A percentile compares a stretch with the other conserved stretches of the same genome.
phyloP scores from a whole-genome alignment of 2,113 vertebrate genomes.

The Tor tambroides region DNA sequence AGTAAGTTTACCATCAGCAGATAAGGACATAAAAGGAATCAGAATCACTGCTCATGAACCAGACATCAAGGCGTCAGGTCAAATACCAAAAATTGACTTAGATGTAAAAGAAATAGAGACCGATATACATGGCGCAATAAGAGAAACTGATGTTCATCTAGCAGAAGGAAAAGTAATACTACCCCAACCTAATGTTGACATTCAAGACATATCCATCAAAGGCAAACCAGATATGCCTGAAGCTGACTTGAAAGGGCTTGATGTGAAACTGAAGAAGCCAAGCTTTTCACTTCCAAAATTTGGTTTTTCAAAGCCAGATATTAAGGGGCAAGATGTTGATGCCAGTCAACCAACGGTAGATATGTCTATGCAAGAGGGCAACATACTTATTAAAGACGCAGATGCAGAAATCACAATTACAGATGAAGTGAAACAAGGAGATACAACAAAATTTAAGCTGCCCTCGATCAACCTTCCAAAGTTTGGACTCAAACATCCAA shows the following conservation, averaged over 20 bases:
- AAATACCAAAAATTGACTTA: background rate
- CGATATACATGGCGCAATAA: constrained; percentile 1
- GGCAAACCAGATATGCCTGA: background rate
- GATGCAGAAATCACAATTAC: background rate
- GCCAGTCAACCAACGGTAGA: constrained; percentile 6
- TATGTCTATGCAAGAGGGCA: background rate
- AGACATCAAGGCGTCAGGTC: constrained; percentile 5
- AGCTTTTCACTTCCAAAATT: constrained; percentile 53
- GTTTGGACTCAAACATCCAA: constrained; percentile 48
- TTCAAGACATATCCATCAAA: constrained; percentile 5
- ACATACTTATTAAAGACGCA: background rate
- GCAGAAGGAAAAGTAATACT: constrained; percentile 35
- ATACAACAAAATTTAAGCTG: constrained; percentile 53
- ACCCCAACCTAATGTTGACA: background rate
- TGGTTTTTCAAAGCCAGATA: constrained; percentile 56
- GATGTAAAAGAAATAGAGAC: constrained; percentile 2
- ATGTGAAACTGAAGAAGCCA: constrained; percentile 54
- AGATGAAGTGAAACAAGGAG: background rate
- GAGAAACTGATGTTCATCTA: constrained; percentile 35
- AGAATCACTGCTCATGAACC: background rate
- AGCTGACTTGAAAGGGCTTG: constrained; percentile 26
- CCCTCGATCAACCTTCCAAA: constrained; percentile 62
- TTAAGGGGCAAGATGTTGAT: constrained; percentile 55
- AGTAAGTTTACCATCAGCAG: constrained; percentile 34
- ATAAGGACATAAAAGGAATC: background rate